phyloP scores from a whole-genome alignment of 2,888 invertebrate genomes.

The Lottia gigantea region DNA sequence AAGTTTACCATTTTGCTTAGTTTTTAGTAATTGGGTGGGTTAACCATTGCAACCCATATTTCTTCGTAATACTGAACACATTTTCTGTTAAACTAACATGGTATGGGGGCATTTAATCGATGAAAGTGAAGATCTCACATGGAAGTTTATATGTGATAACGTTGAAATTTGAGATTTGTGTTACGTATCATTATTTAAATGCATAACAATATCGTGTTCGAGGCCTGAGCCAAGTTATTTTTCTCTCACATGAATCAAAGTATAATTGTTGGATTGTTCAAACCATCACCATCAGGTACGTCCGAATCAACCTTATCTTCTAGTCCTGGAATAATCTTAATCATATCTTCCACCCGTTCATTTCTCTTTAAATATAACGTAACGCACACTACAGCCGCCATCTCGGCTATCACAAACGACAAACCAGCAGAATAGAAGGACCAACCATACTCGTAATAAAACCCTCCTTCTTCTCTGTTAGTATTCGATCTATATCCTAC shows the following conservation, averaged over 20 bases:
- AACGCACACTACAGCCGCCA: conserved; percentile 61
- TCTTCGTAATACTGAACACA: no score
- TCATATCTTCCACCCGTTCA: conserved; percentile 50
- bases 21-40: no score
- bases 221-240: no score
- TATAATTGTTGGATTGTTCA: conserved; percentile 18
- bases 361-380: conserved; percentile 60
- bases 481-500: conserved; percentile 56
- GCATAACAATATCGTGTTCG: no score
- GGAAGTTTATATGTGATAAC: no score
- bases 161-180: no score
- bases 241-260: not conserved
- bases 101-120: no score
- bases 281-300: not conserved
- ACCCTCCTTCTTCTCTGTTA: conserved; percentile 49
- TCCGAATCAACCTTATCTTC: not conserved
- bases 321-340: conserved; percentile 55
- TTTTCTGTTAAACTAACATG: no score
- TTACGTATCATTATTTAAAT: no score
- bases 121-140: no score
- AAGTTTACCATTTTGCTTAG: no score
- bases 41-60: no score
- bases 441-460: conserved; percentile 63
- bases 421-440: conserved; percentile 65
- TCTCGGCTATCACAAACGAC: conserved; percentile 60